Evolutionary conservation across 2,113 vertebrate species (phyloP).

Genomic region (Phylloscopus whistleri): DNA sequence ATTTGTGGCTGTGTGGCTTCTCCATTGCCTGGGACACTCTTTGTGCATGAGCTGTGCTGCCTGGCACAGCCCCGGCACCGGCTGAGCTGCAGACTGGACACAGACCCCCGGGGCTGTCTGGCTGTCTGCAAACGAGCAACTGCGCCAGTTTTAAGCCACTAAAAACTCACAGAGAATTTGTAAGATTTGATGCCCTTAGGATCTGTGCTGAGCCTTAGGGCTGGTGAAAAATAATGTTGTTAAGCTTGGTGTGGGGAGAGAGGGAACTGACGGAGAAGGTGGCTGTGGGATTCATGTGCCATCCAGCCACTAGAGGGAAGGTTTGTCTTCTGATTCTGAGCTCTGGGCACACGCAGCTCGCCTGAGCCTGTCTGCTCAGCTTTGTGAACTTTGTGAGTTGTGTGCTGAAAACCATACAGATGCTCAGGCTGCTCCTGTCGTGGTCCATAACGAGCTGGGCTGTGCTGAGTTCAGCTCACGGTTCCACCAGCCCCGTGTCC

Average conservation of each 20-base stretch:
- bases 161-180: not conserved
- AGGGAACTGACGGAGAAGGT: not conserved
- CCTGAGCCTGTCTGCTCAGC: not conserved
- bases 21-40: not conserved
- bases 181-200: not conserved
- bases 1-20: not conserved
- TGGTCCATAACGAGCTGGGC: fast-evolving
- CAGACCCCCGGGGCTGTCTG: not conserved
- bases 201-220: not conserved
- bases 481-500: not conserved
- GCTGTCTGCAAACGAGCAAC: not conserved
- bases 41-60: not conserved
- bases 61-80: fast-evolving
- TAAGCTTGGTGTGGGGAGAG: not conserved
- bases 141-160: not conserved
- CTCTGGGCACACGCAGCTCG: not conserved
- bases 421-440: not conserved
- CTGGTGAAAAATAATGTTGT: not conserved
- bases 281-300: not conserved
- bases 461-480: not conserved
- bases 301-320: slow-evolving; percentile 43
- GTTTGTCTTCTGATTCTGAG: not conserved
- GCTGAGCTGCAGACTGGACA: not conserved
- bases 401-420: not conserved
- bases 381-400: not conserved